These are phyloP conservation scores for Gymnodraco acuticeps DNA, from an alignment of 2,797 vertebrate species.

Conservation along the genomic window DNA sequence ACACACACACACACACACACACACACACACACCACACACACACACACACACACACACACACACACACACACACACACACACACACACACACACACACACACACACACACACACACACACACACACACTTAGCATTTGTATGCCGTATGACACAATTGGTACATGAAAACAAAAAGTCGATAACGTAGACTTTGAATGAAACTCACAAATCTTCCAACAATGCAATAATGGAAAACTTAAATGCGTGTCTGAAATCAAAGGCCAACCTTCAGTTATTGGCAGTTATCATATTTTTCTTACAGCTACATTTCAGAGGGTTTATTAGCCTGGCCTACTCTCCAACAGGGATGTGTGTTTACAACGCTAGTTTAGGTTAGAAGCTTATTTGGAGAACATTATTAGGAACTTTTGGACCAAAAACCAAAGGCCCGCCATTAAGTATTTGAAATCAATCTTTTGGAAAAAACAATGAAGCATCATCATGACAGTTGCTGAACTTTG, in stretches of 20 bases:
- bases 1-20: background rate
- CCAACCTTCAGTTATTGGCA: background rate
- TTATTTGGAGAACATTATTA: constrained; percentile 2
- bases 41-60: no score
- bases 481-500: background rate
- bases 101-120: background rate
- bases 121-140: background rate
- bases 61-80: background rate
- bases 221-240: background rate
- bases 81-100: background rate
- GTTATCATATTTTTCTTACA: background rate
- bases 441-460: background rate
- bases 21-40: background rate
- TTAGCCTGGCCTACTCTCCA: background rate
- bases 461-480: background rate
- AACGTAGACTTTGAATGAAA: background rate
- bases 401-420: background rate
- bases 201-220: background rate
- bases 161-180: background rate
- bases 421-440: background rate
- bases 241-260: no score
- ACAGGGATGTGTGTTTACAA: background rate
- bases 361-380: background rate
- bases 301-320: background rate
- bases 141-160: background rate